These are phyloP conservation scores for Paradoxurus hermaphroditus DNA, from an alignment of 2,113 vertebrate genomes.

Conservation along the genomic window DNA sequence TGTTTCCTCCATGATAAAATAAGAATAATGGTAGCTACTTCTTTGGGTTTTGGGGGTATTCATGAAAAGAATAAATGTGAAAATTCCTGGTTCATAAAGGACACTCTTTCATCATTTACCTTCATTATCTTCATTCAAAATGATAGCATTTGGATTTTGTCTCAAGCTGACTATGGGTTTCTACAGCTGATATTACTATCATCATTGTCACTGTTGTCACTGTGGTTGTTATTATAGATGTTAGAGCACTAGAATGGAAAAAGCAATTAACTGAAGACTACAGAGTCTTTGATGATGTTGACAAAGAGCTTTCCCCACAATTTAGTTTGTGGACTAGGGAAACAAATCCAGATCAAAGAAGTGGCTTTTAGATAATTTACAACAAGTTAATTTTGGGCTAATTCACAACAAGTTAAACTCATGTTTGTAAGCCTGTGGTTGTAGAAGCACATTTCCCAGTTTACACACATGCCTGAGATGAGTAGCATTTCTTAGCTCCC, in stretches of 20 bases:
- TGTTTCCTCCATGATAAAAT: background rate
- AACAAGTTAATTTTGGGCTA: background rate
- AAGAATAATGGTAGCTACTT: background rate
- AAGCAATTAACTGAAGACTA: background rate
- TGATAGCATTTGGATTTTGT: background rate
- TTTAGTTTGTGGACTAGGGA: background rate
- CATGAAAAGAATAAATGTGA: background rate
- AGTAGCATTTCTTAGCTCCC: background rate
- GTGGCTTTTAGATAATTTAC: background rate
- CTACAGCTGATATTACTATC: background rate
- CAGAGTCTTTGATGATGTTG: background rate
- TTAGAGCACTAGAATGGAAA: background rate
- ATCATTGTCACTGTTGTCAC: background rate
- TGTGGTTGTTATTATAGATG: background rate
- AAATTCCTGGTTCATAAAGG: background rate
- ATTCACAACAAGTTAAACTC: background rate
- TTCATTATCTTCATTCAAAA: background rate
- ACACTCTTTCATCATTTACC: background rate
- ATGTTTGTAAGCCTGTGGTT: background rate
- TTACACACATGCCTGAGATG: background rate
- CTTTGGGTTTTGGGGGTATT: background rate
- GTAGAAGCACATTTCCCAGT: background rate
- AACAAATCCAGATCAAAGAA: constrained; percentile 46
- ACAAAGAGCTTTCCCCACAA: constrained; percentile 19
- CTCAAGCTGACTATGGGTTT: background rate